Conservation (phyloP, 2,113 vertebrate genomes). For the Mobula hypostoma region DNA sequence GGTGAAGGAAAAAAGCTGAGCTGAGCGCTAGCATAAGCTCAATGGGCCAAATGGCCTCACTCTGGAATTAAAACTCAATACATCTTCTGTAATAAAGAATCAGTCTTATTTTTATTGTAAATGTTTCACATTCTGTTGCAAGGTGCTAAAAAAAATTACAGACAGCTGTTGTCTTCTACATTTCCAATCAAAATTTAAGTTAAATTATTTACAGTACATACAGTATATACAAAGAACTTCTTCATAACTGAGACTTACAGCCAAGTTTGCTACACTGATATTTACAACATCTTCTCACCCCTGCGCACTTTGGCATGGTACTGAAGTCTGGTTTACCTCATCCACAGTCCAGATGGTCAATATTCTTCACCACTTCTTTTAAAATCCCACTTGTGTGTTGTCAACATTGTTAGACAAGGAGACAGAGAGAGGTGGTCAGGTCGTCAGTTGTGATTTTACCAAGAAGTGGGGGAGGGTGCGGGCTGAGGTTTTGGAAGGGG, state of each 20-base stretch:
- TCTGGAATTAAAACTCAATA: not conserved
- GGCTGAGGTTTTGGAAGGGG: too few species aligned
- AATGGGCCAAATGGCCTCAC: not conserved
- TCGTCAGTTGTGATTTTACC: too few species aligned
- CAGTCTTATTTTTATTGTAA: conserved; percentile 6
- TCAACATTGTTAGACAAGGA: too few species aligned
- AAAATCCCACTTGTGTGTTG: too few species aligned
- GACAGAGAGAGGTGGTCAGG: too few species aligned
- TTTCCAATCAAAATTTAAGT: not conserved
- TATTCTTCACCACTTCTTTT: too few species aligned
- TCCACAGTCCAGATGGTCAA: not conserved
- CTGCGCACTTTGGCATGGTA: too few species aligned
- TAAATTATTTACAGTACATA: conserved; percentile 35
- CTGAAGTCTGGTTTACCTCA: too few species aligned
- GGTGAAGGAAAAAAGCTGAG: too few species aligned
- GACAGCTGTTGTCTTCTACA: not conserved
- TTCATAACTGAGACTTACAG: not conserved
- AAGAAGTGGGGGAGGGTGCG: too few species aligned
- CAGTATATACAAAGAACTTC: not conserved
- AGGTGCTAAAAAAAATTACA: not conserved
- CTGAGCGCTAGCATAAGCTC: not conserved
- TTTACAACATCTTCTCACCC: not conserved
- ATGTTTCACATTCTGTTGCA: not conserved
- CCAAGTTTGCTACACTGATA: not conserved
- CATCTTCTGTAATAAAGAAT: not conserved